Conservation (phyloP, 2,113 vertebrate species). For the Thalassarche chlororhynchos region DNA sequence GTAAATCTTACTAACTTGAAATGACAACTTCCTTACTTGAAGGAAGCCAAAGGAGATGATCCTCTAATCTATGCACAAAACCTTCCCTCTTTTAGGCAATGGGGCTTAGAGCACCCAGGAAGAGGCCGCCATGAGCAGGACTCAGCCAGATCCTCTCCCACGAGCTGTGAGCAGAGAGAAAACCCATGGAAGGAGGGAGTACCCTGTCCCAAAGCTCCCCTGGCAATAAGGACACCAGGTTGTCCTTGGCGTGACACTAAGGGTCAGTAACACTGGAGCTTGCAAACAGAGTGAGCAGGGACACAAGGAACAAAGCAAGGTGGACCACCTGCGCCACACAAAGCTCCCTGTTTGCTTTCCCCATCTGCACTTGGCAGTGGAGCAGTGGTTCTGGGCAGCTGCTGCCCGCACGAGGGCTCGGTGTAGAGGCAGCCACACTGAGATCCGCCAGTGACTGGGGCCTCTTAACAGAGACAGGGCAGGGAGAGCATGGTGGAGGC, state of each 20-base stretch:
- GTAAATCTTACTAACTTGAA: not conserved
- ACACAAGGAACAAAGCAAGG: not conserved
- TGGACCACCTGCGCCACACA: not conserved
- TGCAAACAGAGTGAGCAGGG: not conserved
- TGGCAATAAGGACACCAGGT: not conserved
- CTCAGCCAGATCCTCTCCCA: not conserved
- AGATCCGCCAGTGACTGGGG: not conserved
- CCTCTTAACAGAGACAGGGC: not conserved
- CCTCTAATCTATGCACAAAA: not conserved
- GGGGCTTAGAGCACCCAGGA: not conserved
- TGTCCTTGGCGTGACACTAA: not conserved
- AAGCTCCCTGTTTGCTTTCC: not conserved
- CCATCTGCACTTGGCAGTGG: not conserved
- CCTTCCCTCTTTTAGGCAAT: not conserved
- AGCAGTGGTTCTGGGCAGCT: not conserved
- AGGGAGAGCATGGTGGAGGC: not conserved
- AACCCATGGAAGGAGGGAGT: not conserved
- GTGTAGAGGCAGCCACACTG: not conserved
- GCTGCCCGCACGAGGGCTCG: accelerated
- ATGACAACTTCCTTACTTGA: not conserved
- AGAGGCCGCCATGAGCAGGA: not conserved
- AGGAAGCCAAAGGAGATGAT: not conserved
- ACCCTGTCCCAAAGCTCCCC: not conserved
- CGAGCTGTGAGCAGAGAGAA: not conserved
- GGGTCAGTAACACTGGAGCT: not conserved